A percentile compares a stretch with the other conserved stretches of the same genome.
Evolutionary conservation across 2,113 vertebrate genomes (phyloP).

Genomic region (Rissa tridactyla): DNA sequence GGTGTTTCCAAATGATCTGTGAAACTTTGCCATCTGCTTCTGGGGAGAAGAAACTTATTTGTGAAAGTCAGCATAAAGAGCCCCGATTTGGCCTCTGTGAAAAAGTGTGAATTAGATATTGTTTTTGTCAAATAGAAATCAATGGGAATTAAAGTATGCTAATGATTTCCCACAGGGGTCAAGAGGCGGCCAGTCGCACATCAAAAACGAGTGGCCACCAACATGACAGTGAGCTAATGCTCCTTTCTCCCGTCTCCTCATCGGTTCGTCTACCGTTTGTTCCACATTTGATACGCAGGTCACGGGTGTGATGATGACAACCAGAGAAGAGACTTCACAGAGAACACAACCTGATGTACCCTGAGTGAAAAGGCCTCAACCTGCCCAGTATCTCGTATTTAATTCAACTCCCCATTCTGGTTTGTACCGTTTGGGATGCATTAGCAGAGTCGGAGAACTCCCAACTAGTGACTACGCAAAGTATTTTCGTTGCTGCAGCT

Average conservation of each 20-base stretch:
- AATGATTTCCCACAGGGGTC: neutral
- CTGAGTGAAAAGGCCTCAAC: neutral
- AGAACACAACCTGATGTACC: neutral
- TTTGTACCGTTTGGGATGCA: neutral
- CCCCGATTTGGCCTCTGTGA: neutral
- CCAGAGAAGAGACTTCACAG: neutral
- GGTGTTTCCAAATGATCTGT: neutral
- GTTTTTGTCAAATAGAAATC: neutral
- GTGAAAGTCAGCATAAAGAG: neutral
- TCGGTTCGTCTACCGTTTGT: rapidly evolving
- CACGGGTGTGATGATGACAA: neutral
- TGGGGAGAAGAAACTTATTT: neutral
- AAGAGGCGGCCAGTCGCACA: neutral
- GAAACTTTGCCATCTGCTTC: neutral
- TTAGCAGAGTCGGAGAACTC: neutral
- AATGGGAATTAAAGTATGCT: neutral
- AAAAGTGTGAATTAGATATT: neutral
- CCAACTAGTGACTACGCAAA: neutral
- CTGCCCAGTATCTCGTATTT: neutral
- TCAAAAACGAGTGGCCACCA: neutral
- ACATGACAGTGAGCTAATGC: neutral
- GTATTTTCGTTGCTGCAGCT: slow-evolving; percentile 14
- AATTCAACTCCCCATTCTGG: neutral
- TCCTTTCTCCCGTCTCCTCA: neutral
- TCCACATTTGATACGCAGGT: neutral